Conservation (phyloP, 1,140 invertebrate species). For the Phymorhynchus buccinoides region DNA sequence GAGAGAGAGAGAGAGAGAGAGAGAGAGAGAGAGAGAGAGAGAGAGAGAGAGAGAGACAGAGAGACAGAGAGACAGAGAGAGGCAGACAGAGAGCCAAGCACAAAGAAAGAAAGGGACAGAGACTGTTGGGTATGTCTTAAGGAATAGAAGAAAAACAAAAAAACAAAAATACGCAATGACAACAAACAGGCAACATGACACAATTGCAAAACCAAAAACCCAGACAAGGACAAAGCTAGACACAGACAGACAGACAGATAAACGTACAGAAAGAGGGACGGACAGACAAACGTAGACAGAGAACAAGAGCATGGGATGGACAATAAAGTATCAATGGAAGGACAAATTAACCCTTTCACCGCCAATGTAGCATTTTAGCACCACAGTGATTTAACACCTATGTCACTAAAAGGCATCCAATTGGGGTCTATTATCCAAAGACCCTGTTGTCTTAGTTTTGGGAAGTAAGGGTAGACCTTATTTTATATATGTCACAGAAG, state of each 20-base stretch:
- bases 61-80: no score
- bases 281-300: neutral
- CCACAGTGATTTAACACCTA: no score
- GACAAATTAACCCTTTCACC: no score
- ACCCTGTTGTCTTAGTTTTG: no score
- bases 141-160: neutral
- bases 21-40: constrained; percentile 8
- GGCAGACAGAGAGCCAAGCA: no score
- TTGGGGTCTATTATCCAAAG: no score
- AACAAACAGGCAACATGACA: neutral
- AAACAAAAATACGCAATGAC: neutral
- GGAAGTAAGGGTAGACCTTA: neutral
- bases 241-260: neutral
- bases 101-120: neutral
- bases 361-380: no score
- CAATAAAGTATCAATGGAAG: no score
- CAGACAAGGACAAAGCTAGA: neutral
- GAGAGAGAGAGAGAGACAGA: neutral
- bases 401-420: no score
- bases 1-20: neutral
- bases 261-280: no score
- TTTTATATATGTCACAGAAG: no score
- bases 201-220: neutral
- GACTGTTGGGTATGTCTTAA: neutral
- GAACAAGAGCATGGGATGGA: no score